phyloP scores from a whole-genome alignment of 2,113 vertebrate genomes.

The Erythrolamprus reginae region DNA sequence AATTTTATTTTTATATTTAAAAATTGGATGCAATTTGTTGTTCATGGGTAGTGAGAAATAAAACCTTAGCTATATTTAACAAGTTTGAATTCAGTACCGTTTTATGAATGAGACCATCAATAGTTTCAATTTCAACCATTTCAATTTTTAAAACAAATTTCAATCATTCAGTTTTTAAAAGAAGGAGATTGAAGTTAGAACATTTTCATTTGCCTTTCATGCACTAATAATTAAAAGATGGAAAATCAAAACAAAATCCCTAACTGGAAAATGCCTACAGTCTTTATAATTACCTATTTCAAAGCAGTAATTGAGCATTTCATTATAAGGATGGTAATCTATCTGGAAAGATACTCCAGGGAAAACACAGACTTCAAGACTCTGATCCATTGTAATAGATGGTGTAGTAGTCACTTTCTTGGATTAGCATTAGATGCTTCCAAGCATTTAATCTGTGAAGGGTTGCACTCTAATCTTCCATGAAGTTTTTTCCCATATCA shows the following conservation, averaged over 20 bases:
- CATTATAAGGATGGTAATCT: slow-evolving; percentile 47
- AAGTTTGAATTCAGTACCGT: slow-evolving; percentile 52
- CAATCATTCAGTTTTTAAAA: no score
- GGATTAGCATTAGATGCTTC: slow-evolving; percentile 29
- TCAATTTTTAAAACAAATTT: no score
- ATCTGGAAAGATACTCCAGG: slow-evolving; percentile 51
- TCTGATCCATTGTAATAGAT: slow-evolving; percentile 26
- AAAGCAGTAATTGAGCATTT: slow-evolving; percentile 57
- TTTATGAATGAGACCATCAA: slow-evolving; percentile 38
- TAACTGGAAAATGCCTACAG: slow-evolving; percentile 45
- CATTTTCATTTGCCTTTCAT: slow-evolving; percentile 51
- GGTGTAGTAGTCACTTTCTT: slow-evolving; percentile 32
- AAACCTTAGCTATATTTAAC: slow-evolving; percentile 40
- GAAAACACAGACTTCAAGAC: slow-evolving; percentile 34
- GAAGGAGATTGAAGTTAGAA: slow-evolving; percentile 42
- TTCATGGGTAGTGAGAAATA: slow-evolving; percentile 44
- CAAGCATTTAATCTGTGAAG: slow-evolving; percentile 44
- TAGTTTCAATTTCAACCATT: slow-evolving; percentile 30
- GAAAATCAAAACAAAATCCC: slow-evolving; percentile 48
- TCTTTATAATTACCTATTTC: slow-evolving; percentile 59
- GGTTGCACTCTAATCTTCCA: background rate
- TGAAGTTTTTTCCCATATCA: background rate
- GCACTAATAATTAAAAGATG: slow-evolving; percentile 45
- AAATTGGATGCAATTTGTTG: slow-evolving; percentile 50
- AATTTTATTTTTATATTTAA: slow-evolving; percentile 45